A percentile compares a stretch with the other conserved stretches of the same genome.
These are phyloP conservation scores for Xerus rutilus DNA, from an alignment of 2,797 vertebrate genomes.

Conservation along the genomic window DNA sequence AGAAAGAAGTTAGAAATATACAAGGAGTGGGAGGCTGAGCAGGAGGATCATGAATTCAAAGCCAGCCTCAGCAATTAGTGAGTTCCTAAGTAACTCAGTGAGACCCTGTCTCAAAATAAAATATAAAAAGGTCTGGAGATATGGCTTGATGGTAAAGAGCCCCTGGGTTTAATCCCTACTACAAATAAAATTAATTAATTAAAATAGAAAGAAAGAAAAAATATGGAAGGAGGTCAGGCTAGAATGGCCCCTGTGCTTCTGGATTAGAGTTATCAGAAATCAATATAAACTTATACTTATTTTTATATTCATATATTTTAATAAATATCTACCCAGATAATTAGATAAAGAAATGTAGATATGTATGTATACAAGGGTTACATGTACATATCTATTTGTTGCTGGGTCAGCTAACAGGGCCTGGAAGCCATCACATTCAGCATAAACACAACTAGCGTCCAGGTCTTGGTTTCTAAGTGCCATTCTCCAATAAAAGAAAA, in stretches of 20 bases:
- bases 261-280: not conserved
- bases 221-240: not conserved
- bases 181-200: too few species aligned
- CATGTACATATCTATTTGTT: not conserved
- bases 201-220: not conserved
- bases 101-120: too few species aligned
- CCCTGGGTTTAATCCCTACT: too few species aligned
- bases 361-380: not conserved
- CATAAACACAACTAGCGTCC: not conserved
- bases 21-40: too few species aligned
- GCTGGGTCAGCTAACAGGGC: not conserved
- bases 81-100: too few species aligned
- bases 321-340: not conserved
- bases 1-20: not conserved
- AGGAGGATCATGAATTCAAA: too few species aligned
- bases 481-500: not conserved
- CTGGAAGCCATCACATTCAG: not conserved
- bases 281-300: not conserved
- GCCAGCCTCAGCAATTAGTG: too few species aligned
- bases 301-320: not conserved
- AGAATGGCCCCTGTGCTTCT: not conserved
- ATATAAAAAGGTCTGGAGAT: too few species aligned
- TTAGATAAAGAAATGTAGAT: not conserved
- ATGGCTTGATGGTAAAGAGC: too few species aligned
- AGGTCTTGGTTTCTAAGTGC: not conserved